Conservation (phyloP, 2,113 vertebrate genomes). For the Tor tambroides region DNA sequence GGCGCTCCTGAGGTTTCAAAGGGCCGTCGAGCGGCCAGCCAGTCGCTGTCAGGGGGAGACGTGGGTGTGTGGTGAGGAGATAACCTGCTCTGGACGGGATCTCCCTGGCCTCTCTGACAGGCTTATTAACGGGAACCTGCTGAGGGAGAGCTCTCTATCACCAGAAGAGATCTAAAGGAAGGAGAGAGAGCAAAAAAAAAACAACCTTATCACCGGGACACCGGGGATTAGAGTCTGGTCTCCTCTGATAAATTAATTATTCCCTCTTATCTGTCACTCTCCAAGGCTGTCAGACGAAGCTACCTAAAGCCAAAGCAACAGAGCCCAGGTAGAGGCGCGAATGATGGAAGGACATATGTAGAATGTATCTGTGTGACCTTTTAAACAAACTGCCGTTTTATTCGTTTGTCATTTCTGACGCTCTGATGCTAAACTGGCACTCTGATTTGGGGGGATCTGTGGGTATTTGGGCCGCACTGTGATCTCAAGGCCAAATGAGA, state of each 20-base stretch:
- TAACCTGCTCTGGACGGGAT: constrained; percentile 72
- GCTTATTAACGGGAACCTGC: constrained; percentile 76
- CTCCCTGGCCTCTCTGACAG: constrained; percentile 70
- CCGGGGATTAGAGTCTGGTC: constrained; percentile 78
- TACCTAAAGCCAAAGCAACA: constrained; percentile 65
- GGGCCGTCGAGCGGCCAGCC: constrained; percentile 61
- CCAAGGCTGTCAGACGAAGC: constrained; percentile 72
- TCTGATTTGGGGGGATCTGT: constrained; percentile 1
- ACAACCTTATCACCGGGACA: constrained; percentile 76
- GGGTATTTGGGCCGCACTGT: neutral
- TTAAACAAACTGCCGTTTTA: neutral
- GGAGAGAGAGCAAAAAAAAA: constrained; percentile 46
- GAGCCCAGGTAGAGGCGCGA: constrained; percentile 53
- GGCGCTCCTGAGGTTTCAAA: constrained; percentile 74
- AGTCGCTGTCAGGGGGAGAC: constrained; percentile 63
- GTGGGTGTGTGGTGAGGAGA: constrained; percentile 74
- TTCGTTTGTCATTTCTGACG: neutral
- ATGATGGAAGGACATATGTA: constrained; percentile 50
- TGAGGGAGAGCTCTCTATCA: constrained; percentile 60
- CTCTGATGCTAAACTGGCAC: neutral
- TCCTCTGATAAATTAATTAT: constrained; percentile 80
- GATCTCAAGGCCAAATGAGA: neutral
- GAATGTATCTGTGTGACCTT: constrained; percentile 26
- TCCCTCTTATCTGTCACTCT: constrained; percentile 76
- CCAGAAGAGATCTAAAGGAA: constrained; percentile 56